Base-by-base conservation (phyloP, 2,113 vertebrate genomes). In the Semnornis frantzii region DNA sequence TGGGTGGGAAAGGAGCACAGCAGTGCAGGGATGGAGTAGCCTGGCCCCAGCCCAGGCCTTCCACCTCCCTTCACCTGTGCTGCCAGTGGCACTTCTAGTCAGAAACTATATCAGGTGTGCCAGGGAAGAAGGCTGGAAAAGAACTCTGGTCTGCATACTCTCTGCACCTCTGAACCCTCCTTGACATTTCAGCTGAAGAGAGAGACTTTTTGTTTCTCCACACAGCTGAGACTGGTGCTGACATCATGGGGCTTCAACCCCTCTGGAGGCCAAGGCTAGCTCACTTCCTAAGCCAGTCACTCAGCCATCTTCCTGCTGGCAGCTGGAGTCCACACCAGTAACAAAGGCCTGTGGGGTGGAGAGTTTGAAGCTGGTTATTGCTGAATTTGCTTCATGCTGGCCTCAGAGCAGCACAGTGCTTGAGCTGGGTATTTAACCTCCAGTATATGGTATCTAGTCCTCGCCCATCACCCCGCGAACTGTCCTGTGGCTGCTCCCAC, bases 401-500 rank as follows among this genome's bases (percentile, higher is more conserved):
- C 33, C 79, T 77, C 63, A 34, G 77, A 82, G 39, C 68, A 15
- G 28, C 44, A 37, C n/a, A 20, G 64, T 92, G 31, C 24, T 10
- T 54, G 48, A 84, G 72, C 50, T 34, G 62, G 34, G 39, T 59
- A 34, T 50, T 6, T 6, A 81, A 70, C 31, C 15, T 23, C 7
- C 37, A 31, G 57, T 33, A 78, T 92, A 79, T 2, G 2, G 30
- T 69, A 92, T 79, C 73, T 44, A 68, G 25, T 64, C 33, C 82
- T 58, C 58, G 76, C 69, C 72, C 77, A 78, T 75, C 44, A 4
- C 14, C 50, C 63, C 89, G 80, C 85, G 81, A 37, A 83, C 34
- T 57, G 23, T 89, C 81, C 86, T 34, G 39, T 85, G 72, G 73
- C 80, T 77, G 72, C 84, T 95, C 24, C 90, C 64, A 48, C 66